phyloP scores from a whole-genome alignment of 1,140 invertebrate genomes.

The Sycophila sp. region DNA sequence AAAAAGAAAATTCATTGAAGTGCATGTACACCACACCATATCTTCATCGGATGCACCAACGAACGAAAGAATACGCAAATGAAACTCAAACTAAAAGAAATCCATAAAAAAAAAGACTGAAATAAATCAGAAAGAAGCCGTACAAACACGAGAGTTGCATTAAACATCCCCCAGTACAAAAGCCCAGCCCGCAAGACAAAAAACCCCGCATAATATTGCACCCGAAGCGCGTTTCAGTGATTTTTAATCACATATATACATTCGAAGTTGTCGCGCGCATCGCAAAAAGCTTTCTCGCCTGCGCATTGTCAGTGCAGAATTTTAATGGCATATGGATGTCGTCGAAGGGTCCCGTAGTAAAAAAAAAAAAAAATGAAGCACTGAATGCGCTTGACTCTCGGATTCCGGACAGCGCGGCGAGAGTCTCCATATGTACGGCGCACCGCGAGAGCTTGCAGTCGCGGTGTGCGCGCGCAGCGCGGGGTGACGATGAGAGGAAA shows the following conservation, averaged over 20 bases:
- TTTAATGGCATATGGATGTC: conserved; percentile 58
- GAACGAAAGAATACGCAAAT: too few species aligned
- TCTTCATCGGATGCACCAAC: too few species aligned
- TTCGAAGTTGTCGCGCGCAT: neutral
- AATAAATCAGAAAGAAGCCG: too few species aligned
- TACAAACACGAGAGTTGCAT: neutral
- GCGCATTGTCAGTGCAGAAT: conserved; percentile 41
- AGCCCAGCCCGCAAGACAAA: neutral
- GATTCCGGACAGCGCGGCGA: conserved; percentile 41
- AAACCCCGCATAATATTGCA: conserved; percentile 6
- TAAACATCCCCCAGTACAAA: neutral
- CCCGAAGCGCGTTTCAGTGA: too few species aligned
- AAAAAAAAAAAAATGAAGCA: conserved; percentile 17
- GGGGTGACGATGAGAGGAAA: conserved; percentile 45
- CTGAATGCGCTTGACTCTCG: conserved; percentile 49
- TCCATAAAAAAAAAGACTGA: too few species aligned
- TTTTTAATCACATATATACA: conserved; percentile 30
- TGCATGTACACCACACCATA: too few species aligned
- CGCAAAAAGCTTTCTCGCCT: conserved; percentile 25
- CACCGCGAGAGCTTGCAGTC: neutral
- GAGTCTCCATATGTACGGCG: conserved; percentile 60
- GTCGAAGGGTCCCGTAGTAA: neutral
- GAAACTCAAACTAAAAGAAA: too few species aligned
- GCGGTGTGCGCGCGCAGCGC: too few species aligned
- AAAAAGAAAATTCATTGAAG: too few species aligned